phyloP scores from a whole-genome alignment of 2,888 invertebrate species.

The Drosophila affinis region DNA sequence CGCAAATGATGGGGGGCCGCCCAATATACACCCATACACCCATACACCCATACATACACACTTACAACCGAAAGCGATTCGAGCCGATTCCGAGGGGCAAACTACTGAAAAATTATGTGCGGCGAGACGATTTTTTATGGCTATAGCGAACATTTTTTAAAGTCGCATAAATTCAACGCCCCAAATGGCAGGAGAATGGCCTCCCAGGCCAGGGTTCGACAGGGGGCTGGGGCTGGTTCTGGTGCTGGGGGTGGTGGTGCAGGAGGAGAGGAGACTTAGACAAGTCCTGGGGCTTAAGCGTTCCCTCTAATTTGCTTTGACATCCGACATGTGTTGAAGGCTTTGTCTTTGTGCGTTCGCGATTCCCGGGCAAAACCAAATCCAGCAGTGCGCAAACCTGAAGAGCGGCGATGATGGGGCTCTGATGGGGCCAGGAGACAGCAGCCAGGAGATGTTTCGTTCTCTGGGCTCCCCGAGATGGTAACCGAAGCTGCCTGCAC shows the following conservation, averaged over 20 bases:
- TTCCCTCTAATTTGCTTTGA: constrained; percentile 74
- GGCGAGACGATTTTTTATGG: constrained; percentile 35
- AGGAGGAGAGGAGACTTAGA: background rate
- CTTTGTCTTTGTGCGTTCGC: constrained; percentile 74
- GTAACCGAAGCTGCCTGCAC: constrained; percentile 6
- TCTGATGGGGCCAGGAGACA: too few relatives aligned
- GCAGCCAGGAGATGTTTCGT: constrained; percentile 4
- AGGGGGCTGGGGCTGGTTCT: too few relatives aligned
- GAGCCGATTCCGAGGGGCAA: constrained; percentile 17
- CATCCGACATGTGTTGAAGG: constrained; percentile 69
- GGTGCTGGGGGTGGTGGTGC: accelerated
- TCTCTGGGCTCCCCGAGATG: background rate
- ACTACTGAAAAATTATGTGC: constrained; percentile 50
- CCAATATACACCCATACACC: constrained; percentile 36
- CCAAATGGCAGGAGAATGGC: background rate
- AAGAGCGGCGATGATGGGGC: constrained; percentile 15
- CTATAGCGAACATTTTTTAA: constrained; percentile 29
- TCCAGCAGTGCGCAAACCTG: constrained; percentile 58
- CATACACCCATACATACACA: constrained; percentile 3
- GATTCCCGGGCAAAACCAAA: constrained; percentile 53
- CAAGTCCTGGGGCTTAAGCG: constrained; percentile 33
- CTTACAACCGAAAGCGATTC: constrained; percentile 22
- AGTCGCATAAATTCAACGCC: constrained; percentile 33
- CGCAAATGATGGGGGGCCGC: constrained; percentile 54
- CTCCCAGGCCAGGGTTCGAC: background rate